phyloP scores from a whole-genome alignment of 2,888 invertebrate species.

The Melanophora roralis region DNA sequence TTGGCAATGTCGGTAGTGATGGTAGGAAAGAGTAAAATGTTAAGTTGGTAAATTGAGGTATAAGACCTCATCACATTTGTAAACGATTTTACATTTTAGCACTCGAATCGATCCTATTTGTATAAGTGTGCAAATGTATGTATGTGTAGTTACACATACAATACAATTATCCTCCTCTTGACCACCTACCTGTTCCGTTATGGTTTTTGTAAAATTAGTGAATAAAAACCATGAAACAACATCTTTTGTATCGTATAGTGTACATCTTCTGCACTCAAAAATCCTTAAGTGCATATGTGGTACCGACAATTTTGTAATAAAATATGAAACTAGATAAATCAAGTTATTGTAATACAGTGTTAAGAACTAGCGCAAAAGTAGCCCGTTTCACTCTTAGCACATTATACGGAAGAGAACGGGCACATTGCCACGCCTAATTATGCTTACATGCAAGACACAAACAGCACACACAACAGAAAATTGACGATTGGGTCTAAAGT shows the following conservation, averaged over 20 bases:
- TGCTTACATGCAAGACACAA: too few species aligned
- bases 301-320: too few species aligned
- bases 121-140: neutral
- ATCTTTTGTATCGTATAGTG: conserved; percentile 40
- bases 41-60: conserved; percentile 49
- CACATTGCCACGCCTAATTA: too few species aligned
- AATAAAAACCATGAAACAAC: conserved; percentile 62
- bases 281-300: neutral
- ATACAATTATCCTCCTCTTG: neutral
- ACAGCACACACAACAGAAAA: too few species aligned
- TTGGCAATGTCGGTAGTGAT: neutral
- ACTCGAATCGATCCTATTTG: conserved; percentile 19
- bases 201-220: conserved; percentile 62
- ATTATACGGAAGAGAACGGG: too few species aligned
- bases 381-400: too few species aligned
- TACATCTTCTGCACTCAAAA: conserved; percentile 40
- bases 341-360: too few species aligned
- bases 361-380: too few species aligned
- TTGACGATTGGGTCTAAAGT: too few species aligned
- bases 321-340: too few species aligned
- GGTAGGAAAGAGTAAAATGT: neutral
- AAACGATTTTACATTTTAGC: conserved; percentile 50
- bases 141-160: neutral
- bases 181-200: conserved; percentile 36
- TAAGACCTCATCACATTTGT: conserved; percentile 57